A percentile compares a stretch with the other conserved stretches of the same genome.
Conservation (phyloP, 2,113 vertebrate genomes). For the Rattus norvegicus region GRCr8 NC_086022.1:72267501-72268000, state of each 20-base stretch:
- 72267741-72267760: not conserved
- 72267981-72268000: not conserved
- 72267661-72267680: not conserved
- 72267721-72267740: not conserved
- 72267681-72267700: not conserved
- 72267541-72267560: not conserved
- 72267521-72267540: not conserved
- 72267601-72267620: not conserved
- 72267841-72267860: not conserved
- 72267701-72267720: conserved; percentile 21
- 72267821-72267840: not conserved
- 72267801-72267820: not conserved
- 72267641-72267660: not conserved
- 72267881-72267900: not conserved
- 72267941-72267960: not conserved
- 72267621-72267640: not conserved
- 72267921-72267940: not conserved
- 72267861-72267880: not conserved
- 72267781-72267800: conserved; percentile 16
- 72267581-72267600: not conserved
- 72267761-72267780: not conserved
- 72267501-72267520: not conserved
- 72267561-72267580: not conserved
- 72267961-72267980: not conserved
- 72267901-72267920: not conserved